Evolutionary conservation across 2,888 invertebrate species (phyloP).

Genomic region (Adelognathus sp.): DNA sequence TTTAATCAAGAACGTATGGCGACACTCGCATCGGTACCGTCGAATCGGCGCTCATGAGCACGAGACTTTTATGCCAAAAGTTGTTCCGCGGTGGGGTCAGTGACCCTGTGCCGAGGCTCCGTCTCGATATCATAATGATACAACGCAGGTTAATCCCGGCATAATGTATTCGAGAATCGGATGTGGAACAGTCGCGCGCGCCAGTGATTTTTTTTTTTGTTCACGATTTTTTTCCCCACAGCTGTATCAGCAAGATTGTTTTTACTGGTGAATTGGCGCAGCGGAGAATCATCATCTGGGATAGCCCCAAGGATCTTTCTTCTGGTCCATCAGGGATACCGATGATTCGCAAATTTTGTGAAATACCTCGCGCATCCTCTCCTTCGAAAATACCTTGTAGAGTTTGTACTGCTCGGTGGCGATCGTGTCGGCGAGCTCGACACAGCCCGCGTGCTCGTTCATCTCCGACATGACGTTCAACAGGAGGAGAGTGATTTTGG

Average conservation of each 20-base stretch:
- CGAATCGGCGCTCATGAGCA: neutral
- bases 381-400: constrained; percentile 91
- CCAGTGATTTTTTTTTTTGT: neutral
- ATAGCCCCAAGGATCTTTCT: constrained; percentile 92
- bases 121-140: constrained; percentile 8
- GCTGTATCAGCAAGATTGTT: constrained; percentile 22
- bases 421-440: constrained; percentile 90
- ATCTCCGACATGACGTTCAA: constrained; percentile 90
- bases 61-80: neutral
- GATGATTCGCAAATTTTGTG: constrained; percentile 91
- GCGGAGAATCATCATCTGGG: constrained; percentile 68
- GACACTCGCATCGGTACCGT: neutral
- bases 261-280: neutral
- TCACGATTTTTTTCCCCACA: constrained; percentile 1
- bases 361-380: constrained; percentile 89
- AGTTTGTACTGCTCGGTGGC: constrained; percentile 90
- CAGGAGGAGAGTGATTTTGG: constrained; percentile 90
- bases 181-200: neutral
- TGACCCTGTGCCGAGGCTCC: neutral
- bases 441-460: constrained; percentile 88
- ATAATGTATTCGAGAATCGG: constrained; percentile 18
- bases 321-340: constrained; percentile 87
- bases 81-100: neutral
- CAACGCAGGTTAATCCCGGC: constrained; percentile 10
- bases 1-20: constrained; percentile 18